Base-by-base conservation (phyloP, 2,797 vertebrate genomes). In the Loris lydekkerianus region DNA sequence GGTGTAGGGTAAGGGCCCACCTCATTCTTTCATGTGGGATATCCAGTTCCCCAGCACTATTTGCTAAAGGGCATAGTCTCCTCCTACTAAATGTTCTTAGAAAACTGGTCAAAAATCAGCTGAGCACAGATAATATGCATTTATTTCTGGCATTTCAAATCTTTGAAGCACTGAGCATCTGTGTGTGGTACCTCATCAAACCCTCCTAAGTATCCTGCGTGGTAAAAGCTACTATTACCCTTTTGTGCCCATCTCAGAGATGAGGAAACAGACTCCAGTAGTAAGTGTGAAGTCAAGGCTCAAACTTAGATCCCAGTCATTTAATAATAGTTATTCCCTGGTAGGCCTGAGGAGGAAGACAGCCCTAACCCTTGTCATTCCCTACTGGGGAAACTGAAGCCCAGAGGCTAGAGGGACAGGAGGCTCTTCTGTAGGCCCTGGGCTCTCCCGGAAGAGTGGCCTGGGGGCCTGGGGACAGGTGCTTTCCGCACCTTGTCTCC, bases 141-240 rank as follows among this genome's bases (percentile, higher is more conserved):
- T 58, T 31, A 5, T 11, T 49, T 86, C 70, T 40, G 81, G 75
- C 11, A 61, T 49, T 40, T 49, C 40, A 20, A 3, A 10, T 18
- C 46, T 0, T 0, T 0, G 15, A 53, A 34, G 70, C 61, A 3
- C 37, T 0, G 40, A 76, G 56, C 27, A 0, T 10, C 9, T 20
- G 0, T 3, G 56, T 10, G 21, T 10, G 6, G 43, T n/a, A 3
- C 17, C 5, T 34, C 40, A 5, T 15, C 27, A 1, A 20, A 3
- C 7, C 6, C 43, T 34, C 87, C 40, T 58, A 17, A 15, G 9
- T 11, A 6, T 10, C 63, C 90, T 11, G 3, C 7, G 1, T 1
- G 20, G 46, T 21, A 11, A 53, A 53, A 40, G 11, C 46, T 2
- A 2, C n/a, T 17, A 40, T 7, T 27, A 4, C 2, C 43, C 49